Conservation (phyloP, 2,113 vertebrate species). For the Apeltes quadracus region DNA sequence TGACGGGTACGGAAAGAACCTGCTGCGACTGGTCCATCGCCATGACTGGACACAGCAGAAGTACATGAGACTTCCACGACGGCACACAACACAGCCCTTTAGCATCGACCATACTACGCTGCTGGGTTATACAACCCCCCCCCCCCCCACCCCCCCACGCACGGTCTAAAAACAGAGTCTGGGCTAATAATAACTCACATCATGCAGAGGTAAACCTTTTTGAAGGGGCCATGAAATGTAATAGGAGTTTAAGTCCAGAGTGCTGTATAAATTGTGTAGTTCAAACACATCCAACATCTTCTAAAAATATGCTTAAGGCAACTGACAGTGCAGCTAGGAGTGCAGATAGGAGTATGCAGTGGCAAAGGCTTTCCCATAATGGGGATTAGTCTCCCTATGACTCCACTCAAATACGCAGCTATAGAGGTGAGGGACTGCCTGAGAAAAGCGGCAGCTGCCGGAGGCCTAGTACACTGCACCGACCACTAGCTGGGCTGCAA, state of each 20-base stretch:
- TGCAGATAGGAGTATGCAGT: conserved; percentile 8
- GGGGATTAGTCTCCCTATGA: background rate
- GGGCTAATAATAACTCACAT: conserved; percentile 55
- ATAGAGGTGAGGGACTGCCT: background rate
- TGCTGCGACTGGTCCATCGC: conserved; percentile 38
- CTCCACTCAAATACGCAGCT: conserved; percentile 3
- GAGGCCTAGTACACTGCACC: background rate
- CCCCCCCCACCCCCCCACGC: too few species aligned
- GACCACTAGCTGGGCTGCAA: background rate
- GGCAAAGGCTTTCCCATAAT: background rate
- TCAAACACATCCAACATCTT: background rate
- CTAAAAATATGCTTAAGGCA: background rate
- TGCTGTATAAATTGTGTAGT: background rate
- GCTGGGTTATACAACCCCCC: conserved; percentile 27
- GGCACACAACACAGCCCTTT: conserved; percentile 9
- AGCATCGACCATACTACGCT: conserved; percentile 7
- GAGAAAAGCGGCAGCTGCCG: conserved; percentile 39
- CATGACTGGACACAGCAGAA: conserved; percentile 35
- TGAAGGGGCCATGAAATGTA: conserved; percentile 25
- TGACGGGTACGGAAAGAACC: conserved; percentile 40
- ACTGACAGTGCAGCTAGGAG: background rate
- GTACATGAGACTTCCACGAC: conserved; percentile 45
- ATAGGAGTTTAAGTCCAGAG: background rate
- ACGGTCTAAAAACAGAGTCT: conserved; percentile 46
- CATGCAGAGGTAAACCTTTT: too few species aligned